phyloP scores from a whole-genome alignment of 2,888 invertebrate genomes.

The Sympetrum striolatum region DNA sequence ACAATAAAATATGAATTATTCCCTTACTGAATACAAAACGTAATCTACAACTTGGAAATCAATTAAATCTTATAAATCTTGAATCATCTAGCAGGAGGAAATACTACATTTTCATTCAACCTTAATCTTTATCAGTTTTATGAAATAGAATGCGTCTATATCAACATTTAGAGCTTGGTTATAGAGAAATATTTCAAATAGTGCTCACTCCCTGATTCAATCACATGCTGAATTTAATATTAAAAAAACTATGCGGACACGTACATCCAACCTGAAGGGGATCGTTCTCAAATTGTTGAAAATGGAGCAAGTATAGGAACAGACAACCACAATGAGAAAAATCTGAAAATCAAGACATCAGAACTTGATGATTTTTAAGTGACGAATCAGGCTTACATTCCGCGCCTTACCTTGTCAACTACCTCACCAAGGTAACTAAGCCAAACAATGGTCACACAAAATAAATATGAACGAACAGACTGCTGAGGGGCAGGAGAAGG shows the following conservation, averaged over 20 bases:
- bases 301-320: slow-evolving; percentile 19
- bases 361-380: slow-evolving; percentile 9
- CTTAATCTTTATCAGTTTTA: no score
- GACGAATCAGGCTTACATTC: not conserved
- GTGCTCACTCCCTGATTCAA: not conserved
- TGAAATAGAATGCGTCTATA: no score
- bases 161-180: not conserved
- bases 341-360: slow-evolving; percentile 28
- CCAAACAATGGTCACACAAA: slow-evolving; percentile 35
- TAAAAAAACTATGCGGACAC: not conserved
- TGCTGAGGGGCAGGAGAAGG: slow-evolving; percentile 28
- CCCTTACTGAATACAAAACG: no score
- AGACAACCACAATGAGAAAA: slow-evolving; percentile 21
- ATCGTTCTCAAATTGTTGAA: not conserved
- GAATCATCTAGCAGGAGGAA: no score
- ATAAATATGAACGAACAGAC: slow-evolving; percentile 32
- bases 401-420: slow-evolving; percentile 35
- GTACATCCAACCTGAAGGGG: not conserved
- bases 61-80: no score
- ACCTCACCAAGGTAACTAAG: slow-evolving; percentile 42
- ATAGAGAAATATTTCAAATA: not conserved
- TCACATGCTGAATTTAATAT: not conserved
- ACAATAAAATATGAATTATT: no score
- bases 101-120: no score
- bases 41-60: no score